phyloP scores from a whole-genome alignment of 2,113 vertebrate species.

The Epinephelus lanceolatus region DNA sequence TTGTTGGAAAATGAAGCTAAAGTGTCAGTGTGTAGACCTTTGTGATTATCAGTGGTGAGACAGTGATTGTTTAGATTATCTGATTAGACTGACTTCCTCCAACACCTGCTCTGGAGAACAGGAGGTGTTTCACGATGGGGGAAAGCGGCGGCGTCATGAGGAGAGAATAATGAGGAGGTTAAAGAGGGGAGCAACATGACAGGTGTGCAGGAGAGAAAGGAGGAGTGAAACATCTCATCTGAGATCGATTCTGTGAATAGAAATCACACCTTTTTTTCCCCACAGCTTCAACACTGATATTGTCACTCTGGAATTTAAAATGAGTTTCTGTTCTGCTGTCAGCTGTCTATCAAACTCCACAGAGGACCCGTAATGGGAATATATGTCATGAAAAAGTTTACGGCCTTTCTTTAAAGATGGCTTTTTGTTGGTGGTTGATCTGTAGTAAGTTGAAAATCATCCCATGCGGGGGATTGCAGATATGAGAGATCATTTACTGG shows the following conservation, averaged over 20 bases:
- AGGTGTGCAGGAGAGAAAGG: constrained; percentile 60
- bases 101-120: constrained; percentile 69
- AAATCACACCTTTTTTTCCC: constrained; percentile 63
- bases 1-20: background rate
- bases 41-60: constrained; percentile 57
- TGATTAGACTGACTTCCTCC: constrained; percentile 74
- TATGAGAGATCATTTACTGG: constrained; percentile 67
- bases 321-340: background rate
- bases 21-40: constrained; percentile 28
- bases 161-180: constrained; percentile 36
- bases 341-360: constrained; percentile 49
- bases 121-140: constrained; percentile 58
- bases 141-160: constrained; percentile 11
- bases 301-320: constrained; percentile 24
- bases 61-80: constrained; percentile 67
- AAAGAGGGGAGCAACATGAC: constrained; percentile 40
- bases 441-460: constrained; percentile 52
- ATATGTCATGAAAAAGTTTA: background rate
- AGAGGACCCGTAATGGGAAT: background rate
- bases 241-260: constrained; percentile 67
- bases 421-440: constrained; percentile 6
- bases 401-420: background rate
- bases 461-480: constrained; percentile 51
- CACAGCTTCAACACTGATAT: constrained; percentile 22
- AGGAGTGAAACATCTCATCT: constrained; percentile 39